Conservation (phyloP, 2,888 invertebrate species). For the Amaurobius ferox region DNA sequence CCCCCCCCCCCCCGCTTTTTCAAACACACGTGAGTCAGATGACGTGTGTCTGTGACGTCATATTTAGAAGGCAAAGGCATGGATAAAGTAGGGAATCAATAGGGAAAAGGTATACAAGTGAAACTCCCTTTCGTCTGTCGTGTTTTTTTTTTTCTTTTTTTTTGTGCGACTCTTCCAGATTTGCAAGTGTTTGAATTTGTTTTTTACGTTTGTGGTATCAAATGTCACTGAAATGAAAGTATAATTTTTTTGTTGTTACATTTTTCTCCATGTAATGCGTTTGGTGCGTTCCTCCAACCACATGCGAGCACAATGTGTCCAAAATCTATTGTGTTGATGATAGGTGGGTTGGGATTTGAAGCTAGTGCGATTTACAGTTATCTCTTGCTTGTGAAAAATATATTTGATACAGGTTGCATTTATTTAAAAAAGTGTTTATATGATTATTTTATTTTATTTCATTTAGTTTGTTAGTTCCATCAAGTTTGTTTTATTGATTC, state of each 20-base stretch:
- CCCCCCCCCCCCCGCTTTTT: conserved; percentile 10
- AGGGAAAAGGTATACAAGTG: conserved; percentile 9
- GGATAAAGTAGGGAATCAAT: background rate
- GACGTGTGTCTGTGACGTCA: conserved; percentile 67
- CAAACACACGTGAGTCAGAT: conserved; percentile 45
- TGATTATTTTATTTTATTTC: too few species aligned
- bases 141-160: background rate
- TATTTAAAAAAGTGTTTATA: too few species aligned
- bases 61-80: background rate
- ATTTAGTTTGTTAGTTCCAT: too few species aligned
- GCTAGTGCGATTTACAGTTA: too few species aligned
- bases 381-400: too few species aligned
- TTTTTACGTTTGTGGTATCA: conserved; percentile 8
- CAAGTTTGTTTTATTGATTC: too few species aligned
- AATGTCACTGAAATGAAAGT: conserved; percentile 1
- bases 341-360: too few species aligned
- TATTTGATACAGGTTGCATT: too few species aligned
- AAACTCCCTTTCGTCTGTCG: conserved; percentile 20
- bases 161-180: background rate
- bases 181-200: background rate
- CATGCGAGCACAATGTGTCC: background rate
- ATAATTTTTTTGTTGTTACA: background rate
- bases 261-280: background rate
- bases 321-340: background rate
- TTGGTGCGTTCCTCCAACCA: background rate